These are phyloP conservation scores for Hirtodrosophila duncani DNA, from an alignment of 2,888 invertebrate genomes.

Conservation along the genomic window DNA sequence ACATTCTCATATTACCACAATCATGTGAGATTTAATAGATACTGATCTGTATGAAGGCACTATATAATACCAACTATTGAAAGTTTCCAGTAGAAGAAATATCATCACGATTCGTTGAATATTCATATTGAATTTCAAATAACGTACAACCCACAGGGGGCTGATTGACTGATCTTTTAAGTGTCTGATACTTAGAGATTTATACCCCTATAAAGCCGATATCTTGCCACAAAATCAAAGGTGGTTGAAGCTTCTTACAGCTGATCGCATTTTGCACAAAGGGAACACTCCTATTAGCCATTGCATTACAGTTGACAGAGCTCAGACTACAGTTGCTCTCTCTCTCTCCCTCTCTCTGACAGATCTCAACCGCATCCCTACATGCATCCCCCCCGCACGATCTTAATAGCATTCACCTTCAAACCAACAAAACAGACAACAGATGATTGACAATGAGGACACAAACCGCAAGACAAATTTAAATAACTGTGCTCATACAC, in stretches of 20 bases:
- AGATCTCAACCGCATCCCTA: conserved; percentile 29
- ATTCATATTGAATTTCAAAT: no score
- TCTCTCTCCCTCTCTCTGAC: background rate
- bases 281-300: conserved; percentile 23
- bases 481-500: conserved; percentile 57
- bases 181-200: no score
- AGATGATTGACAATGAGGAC: conserved; percentile 66
- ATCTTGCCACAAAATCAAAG: background rate
- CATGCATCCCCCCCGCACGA: conserved; percentile 25
- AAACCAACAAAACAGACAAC: conserved; percentile 37
- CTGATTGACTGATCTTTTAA: conserved; percentile 1
- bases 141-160: no score
- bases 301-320: conserved; percentile 6
- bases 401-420: conserved; percentile 34
- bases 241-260: conserved; percentile 12
- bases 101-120: no score
- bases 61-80: no score
- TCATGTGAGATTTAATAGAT: no score
- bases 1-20: no score
- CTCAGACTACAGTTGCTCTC: conserved; percentile 2
- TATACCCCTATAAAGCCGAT: no score
- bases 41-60: no score
- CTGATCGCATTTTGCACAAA: conserved; percentile 21
- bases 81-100: no score
- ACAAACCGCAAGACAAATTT: conserved; percentile 68